Percentiles rank a stretch among this genome's conserved stretches.
Evolutionary conservation across 2,113 vertebrate species (phyloP).

Genomic region (Mustela lutreola): DNA sequence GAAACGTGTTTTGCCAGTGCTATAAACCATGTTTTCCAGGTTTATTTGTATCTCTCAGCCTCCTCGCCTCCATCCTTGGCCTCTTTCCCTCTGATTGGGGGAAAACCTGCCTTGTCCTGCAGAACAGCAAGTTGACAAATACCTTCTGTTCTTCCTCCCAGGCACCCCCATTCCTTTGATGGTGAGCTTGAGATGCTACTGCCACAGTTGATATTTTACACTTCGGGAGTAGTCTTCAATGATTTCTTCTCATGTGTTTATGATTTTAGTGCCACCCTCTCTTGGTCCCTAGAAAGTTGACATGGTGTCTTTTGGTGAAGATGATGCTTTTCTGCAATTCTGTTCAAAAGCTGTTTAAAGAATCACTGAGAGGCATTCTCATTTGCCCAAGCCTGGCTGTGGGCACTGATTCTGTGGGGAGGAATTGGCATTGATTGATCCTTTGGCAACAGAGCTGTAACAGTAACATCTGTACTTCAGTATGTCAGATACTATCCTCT

Average conservation of each 20-base stretch:
- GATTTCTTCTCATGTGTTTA: slow-evolving; percentile 62
- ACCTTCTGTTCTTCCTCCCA: slow-evolving; percentile 58
- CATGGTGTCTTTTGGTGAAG: slow-evolving; percentile 25
- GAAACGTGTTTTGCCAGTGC: not conserved
- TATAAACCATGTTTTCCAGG: not conserved
- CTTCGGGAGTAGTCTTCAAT: slow-evolving; percentile 44
- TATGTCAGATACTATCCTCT: not conserved
- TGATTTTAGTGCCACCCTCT: slow-evolving; percentile 28
- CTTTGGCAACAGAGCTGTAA: slow-evolving; percentile 27
- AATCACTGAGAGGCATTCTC: slow-evolving; percentile 53
- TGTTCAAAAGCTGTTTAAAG: slow-evolving; percentile 60
- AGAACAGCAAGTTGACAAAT: slow-evolving; percentile 63
- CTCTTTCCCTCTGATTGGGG: not conserved
- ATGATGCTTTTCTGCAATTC: slow-evolving; percentile 41
- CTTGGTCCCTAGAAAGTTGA: slow-evolving; percentile 57
- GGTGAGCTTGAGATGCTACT: slow-evolving; percentile 35
- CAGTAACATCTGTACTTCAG: not conserved
- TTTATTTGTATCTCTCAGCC: not conserved
- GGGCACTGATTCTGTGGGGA: slow-evolving; percentile 4
- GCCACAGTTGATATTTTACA: slow-evolving; percentile 23
- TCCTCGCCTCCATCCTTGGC: not conserved
- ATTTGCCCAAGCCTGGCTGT: not conserved
- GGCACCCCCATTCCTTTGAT: slow-evolving; percentile 65
- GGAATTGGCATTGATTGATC: slow-evolving; percentile 58
- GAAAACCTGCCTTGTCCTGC: slow-evolving; percentile 75